Evolutionary conservation across 2,113 vertebrate species (phyloP), one percentile per base, ranked within the genome.

Genomic region (Bufo bufo): DNA sequence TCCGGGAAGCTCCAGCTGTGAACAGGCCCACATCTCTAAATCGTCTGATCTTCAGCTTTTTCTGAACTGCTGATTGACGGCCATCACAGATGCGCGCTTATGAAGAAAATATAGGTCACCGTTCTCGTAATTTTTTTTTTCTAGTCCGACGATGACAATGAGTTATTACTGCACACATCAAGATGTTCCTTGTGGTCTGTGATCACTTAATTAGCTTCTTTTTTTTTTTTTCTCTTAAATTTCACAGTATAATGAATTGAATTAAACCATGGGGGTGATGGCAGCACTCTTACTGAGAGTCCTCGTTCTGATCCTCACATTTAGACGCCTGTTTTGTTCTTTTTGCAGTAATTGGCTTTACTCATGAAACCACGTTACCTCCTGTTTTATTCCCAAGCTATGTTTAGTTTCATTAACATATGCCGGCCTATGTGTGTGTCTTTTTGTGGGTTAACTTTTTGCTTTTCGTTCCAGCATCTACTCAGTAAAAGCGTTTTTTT

Each of bases 301-400:
- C 59, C 17, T 61, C 19, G 59, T 61, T 19, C 19, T 61, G 19
- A 4, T 61, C 17, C 59, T 19, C 6, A 61, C 59, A 61, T 61
- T 61, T 61, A 17, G 59, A 61, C 17, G 20, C 49, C 17, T 75
- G 50, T 54, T 78, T 6, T 78, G 23, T 59, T 23, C 17, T 13
- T 45, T 80, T 59, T 80, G n/a, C 59, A 19, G 78, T 81, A 81
- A 81, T 81, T 81, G 78, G 56, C 19, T 81, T 81, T 81, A 45
- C 23, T 19, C 50, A 3, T 49, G 45, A 49, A 49, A 75, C 17
- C 16, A 10, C 17, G 19, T 49, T 49, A 4, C 72, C 45, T 75
- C 45, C 72, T 75, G 72, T 75, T 75, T 75, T 75, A 75, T 75
- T 72, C 43, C 66, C 69, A 72, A 20, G 43, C 43, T 72, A 47